Conservation (phyloP, 2,113 vertebrate species). For the Siniperca knerii region DNA sequence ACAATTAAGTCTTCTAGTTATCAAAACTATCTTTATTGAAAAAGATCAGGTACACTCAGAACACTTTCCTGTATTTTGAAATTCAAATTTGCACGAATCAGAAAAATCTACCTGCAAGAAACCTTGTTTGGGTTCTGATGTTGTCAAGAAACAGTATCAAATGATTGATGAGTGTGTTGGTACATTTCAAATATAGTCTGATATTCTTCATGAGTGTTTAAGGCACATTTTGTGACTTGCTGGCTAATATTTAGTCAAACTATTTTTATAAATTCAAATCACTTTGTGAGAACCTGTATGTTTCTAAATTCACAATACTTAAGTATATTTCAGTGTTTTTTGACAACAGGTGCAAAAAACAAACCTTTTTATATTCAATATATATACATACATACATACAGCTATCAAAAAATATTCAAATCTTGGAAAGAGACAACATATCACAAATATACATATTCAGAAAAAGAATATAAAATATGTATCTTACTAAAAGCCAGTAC, state of each 20-base stretch:
- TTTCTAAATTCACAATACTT: background rate
- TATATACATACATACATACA: slow-evolving; percentile 13
- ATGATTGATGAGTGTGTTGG: background rate
- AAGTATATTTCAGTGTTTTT: slow-evolving; percentile 7
- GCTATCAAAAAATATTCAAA: slow-evolving; percentile 40
- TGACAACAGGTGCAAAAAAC: slow-evolving; percentile 1
- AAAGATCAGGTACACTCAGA: slow-evolving; percentile 30
- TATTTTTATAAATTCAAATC: slow-evolving; percentile 33
- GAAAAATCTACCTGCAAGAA: background rate
- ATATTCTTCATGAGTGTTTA: slow-evolving; percentile 32
- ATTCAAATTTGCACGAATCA: background rate
- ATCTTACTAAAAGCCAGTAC: slow-evolving; percentile 45
- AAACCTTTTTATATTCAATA: slow-evolving; percentile 32
- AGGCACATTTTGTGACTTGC: slow-evolving; percentile 67
- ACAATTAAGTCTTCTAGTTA: slow-evolving; percentile 20
- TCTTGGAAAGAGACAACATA: slow-evolving; percentile 22
- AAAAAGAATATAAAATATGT: slow-evolving; percentile 26
- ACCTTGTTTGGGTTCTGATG: background rate
- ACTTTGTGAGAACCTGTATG: background rate
- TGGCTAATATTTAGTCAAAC: slow-evolving; percentile 33
- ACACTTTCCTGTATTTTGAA: background rate
- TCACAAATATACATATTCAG: slow-evolving; percentile 44
- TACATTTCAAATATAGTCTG: background rate
- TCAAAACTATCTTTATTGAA: slow-evolving; percentile 79
- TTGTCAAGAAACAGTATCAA: background rate